phyloP scores from a whole-genome alignment of 2,888 invertebrate species.

The Melanotus villosus region DNA sequence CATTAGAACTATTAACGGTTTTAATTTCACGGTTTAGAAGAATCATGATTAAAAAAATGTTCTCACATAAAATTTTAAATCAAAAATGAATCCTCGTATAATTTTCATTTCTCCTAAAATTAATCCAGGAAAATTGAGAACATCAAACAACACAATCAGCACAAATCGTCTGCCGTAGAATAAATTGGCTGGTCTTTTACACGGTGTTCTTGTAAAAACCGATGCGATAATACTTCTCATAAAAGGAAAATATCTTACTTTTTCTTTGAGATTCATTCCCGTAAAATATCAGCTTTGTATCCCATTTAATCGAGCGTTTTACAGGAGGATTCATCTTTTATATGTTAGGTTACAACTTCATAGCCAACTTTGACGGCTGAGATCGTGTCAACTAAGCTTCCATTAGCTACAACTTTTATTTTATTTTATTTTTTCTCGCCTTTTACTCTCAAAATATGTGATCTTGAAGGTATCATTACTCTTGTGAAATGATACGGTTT shows the following conservation, averaged over 20 bases:
- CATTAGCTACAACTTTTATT: conserved; percentile 13
- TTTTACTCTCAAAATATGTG: neutral
- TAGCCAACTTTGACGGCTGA: conserved; percentile 15
- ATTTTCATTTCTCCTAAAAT: too few relatives aligned
- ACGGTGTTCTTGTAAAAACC: conserved; percentile 1
- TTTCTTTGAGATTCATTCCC: conserved; percentile 22
- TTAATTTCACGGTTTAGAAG: too few relatives aligned
- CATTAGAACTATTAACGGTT: too few relatives aligned
- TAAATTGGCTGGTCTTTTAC: neutral
- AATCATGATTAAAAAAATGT: too few relatives aligned
- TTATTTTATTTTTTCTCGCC: conserved; percentile 13
- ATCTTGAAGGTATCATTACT: neutral
- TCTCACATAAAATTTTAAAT: too few relatives aligned
- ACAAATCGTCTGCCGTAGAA: neutral
- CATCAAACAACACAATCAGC: neutral
- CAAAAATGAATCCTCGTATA: too few relatives aligned
- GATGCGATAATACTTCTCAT: conserved; percentile 17
- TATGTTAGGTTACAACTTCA: conserved; percentile 23
- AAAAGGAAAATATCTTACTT: conserved; percentile 20
- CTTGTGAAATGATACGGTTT: neutral
- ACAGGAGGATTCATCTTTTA: conserved; percentile 30
- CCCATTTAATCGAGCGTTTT: conserved; percentile 24
- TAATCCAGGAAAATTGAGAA: too few relatives aligned
- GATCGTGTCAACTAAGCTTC: conserved; percentile 20
- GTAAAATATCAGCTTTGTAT: conserved; percentile 28